Base-by-base conservation (phyloP, 2,888 invertebrate genomes). In the Erynnis tages region DNA sequence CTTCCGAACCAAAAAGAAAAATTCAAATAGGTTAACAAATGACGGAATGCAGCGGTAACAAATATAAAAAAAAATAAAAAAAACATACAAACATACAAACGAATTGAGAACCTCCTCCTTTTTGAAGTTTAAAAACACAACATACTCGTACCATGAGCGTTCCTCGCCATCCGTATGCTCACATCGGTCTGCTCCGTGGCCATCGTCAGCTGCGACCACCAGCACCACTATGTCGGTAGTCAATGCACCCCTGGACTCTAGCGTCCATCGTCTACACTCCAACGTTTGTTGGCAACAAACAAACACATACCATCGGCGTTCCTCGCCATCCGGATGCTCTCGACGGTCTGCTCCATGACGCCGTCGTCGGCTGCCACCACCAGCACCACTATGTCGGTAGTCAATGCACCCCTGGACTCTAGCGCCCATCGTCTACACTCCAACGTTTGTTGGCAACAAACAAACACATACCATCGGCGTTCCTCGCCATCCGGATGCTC, bases 291-390 rank as follows among this genome's bases (percentile, higher is more conserved):
- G 5, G 3, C 5, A 2, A 5, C 3, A 7, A 5, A 6, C 10
- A n/a, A 3, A 4, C 2, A 48, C 61, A 65, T 65, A 93, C 93
- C 95, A 58, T 92, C 87, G 0, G 96, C 94, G 62, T 94, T 92
- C 68, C 91, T 91, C 0, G 98, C 98, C 93, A 97, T 94, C 61
- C 93, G 80, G 19, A 99, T 94, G 19, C 97, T 97, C 83, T 99
- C 97, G 1, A 94, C 74, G 0, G 99, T 99, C 90, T 99, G 99
- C 54, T 97, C 96, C 97, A 98, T 99, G 32, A 99, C 98, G 2
- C 99, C 98, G 83, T 99, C 99, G 80, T 99, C 99, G 0, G 98
- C 99, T 1, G 99, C 99, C 30, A 99, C 97, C 17, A 99, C 98
- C 48, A 99, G 87, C 54, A 98, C 94, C 45, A 98, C 96, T 47